Base-by-base conservation (phyloP, 2,888 invertebrate genomes). In the Theristus sp. region DNA sequence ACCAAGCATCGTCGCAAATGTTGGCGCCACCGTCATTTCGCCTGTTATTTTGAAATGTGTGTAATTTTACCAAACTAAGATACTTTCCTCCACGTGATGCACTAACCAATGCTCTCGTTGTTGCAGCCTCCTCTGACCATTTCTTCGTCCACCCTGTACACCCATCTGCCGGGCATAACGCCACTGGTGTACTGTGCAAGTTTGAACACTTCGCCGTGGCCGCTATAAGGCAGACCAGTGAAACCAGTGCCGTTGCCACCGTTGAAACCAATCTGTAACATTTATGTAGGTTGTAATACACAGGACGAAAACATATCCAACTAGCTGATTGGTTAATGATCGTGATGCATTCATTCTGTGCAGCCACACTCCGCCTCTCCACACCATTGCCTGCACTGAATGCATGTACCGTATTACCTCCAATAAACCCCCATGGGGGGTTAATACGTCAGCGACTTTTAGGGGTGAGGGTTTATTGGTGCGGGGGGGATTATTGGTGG, bases 131-230 rank as follows among this genome's bases (percentile, higher is more conserved):
- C 93, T 72, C 86, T 81, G 73, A 90, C 82, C 72, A 93, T 89
- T 71, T 85, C 86, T 72, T 93, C 93, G 70, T 93, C 93, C 63
- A 93, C 84, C 65, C 93, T 82, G 77, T 91, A 91, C 69, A 90
- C 84, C 71, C 91, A 93, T 66, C 93, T 80, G 59, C 93, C 91
- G 24, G 67, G 67, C 31, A 62, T 68, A 31, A 67, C 66, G 1
- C 67, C 64, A n/a, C 63, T 62, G 27, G 66, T 25, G 29, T 30
- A 61, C 49, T 27, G 38, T 3, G 58, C 61, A 58, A 63, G 54
- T 49, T 63, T 64, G 63, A 62, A 64, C 20, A 68, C 69, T 46
- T 67, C 66, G n/a, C 67, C 54, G 6, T 54, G 27, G 13, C 63
- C 62, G 47, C 20, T 31, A 38, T 64, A 64, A 2, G 64, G 64